Evolutionary conservation across 2,113 vertebrate species (phyloP), one percentile per base, ranked within the genome.

Genomic region (Gasterosteus aculeatus): DNA sequence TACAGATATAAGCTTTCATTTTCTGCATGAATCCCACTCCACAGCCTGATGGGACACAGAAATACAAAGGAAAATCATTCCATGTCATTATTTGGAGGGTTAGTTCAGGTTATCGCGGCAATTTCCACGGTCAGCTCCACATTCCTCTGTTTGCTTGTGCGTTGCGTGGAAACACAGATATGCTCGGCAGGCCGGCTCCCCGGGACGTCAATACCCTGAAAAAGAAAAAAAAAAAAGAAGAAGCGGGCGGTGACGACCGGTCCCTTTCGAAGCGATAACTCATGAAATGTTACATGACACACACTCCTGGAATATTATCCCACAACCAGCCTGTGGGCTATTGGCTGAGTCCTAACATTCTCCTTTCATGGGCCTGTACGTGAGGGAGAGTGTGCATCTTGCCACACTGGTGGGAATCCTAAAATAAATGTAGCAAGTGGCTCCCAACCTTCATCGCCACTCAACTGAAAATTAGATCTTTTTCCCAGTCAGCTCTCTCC

Each of bases 371-470:
- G 93, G 82, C 87, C 87, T 91, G 88, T 87, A 87, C 83, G 83
- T 91, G 85, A 87, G 91, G 58, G 85, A 86, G 87, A 84, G 90
- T 89, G 87, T 91, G 85, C 91, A 91, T 90, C 92, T 90, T 88
- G 83, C 89, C 90, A 94, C 91, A 87, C 91, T 90, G 81, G 85
- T 91, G 92, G 90, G 91, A 94, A 94, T 94, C 94, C 92, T 92
- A 94, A 94, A 95, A 94, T 94, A 94, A 93, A 94, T 93, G 91
- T 91, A 86, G 91, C 91, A 88, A 92, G 92, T 92, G 90, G 87
- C 83, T 90, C 87, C 89, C 85, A 92, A 91, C 89, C 92, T 88
- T 92, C 88, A 89, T 92, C 90, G 81, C 86, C 90, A 90, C 90
- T 82, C 88, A 64, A 92, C 88, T 92, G 89, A 93, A 92, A 93